These are phyloP conservation scores for Poecile montanus DNA, from an alignment of 2,797 vertebrate genomes.

Conservation along the genomic window DNA sequence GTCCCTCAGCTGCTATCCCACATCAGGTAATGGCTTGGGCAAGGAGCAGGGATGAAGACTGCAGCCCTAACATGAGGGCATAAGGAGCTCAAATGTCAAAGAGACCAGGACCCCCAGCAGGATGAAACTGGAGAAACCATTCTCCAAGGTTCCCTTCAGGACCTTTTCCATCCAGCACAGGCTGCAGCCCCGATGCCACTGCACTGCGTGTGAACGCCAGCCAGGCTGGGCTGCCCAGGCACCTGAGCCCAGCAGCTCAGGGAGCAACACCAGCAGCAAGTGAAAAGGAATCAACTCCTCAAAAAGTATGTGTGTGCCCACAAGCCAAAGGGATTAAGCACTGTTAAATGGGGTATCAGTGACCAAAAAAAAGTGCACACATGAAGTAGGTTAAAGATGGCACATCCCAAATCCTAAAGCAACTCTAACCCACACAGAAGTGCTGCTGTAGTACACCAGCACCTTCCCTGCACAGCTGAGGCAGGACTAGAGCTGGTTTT, in stretches of 20 bases:
- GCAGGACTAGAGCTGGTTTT: rapidly evolving
- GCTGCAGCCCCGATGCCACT: background rate
- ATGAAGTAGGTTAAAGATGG: background rate
- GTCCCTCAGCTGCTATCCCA: too few species aligned
- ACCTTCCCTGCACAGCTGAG: rapidly evolving
- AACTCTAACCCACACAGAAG: rapidly evolving
- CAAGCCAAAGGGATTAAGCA: background rate
- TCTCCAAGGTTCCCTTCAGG: background rate
- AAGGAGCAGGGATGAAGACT: background rate
- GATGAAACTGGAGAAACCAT: background rate
- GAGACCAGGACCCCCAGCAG: background rate
- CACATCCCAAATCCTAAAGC: background rate
- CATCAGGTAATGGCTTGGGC: background rate
- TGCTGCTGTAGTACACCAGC: rapidly evolving
- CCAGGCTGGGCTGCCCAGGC: background rate
- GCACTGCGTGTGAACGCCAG: rapidly evolving
- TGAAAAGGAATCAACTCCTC: background rate
- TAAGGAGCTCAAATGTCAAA: background rate
- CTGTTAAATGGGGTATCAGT: background rate
- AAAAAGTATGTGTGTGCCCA: rapidly evolving
- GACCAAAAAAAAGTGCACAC: background rate
- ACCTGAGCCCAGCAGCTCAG: too few species aligned
- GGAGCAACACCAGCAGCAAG: rapidly evolving
- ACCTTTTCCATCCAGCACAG: background rate
- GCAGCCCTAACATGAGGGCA: background rate